Conservation (phyloP, 2,797 vertebrate species). For the Capromys pilorides region DNA sequence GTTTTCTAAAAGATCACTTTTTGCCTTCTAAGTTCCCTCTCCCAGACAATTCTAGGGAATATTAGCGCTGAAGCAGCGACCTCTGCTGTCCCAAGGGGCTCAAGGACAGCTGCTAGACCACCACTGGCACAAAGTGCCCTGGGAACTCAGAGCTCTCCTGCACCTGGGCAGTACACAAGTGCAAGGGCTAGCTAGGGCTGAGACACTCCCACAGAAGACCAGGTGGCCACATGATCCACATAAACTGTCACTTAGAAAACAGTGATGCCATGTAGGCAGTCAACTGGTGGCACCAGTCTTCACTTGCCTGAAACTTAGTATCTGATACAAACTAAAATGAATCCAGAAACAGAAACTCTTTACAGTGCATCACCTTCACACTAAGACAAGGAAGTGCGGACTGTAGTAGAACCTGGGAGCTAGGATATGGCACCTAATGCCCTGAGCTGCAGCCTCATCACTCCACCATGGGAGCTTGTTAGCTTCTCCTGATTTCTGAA, state of each 20-base stretch:
- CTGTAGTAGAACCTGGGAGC: neutral
- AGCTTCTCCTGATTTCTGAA: neutral
- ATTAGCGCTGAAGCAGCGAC: neutral
- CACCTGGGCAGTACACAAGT: neutral
- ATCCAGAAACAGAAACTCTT: neutral
- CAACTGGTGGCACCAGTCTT: neutral
- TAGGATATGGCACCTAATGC: neutral
- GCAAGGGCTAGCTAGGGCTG: neutral
- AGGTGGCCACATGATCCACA: rapidly evolving
- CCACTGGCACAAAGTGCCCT: neutral
- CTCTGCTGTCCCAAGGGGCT: neutral
- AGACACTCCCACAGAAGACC: neutral
- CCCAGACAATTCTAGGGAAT: neutral
- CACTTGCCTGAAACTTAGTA: neutral
- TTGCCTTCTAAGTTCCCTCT: neutral
- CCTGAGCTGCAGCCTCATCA: neutral
- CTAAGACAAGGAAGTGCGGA: neutral
- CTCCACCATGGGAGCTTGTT: neutral
- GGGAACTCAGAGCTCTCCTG: neutral
- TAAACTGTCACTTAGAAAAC: neutral
- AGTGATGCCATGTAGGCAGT: rapidly evolving
- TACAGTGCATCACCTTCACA: neutral
- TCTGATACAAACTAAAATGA: neutral
- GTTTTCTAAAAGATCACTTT: conserved; percentile 18
- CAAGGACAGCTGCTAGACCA: neutral